A percentile compares a stretch with the other conserved stretches of the same genome.
Conservation (phyloP, 2,888 invertebrate genomes). For the Drosophila koepferae region DNA sequence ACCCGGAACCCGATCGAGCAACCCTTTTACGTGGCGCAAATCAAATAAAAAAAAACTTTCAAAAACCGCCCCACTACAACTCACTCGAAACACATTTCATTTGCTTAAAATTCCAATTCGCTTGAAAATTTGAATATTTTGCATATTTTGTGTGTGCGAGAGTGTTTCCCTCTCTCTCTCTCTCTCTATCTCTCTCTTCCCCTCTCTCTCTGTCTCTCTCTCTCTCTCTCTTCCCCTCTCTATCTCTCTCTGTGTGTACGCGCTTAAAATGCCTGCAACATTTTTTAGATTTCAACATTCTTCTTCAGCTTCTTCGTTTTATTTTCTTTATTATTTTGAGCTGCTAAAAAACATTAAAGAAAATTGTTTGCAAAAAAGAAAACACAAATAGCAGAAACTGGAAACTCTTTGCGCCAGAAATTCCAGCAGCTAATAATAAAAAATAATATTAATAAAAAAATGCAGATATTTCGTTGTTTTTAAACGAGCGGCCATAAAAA, state of each 20-base stretch:
- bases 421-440: conserved; percentile 75
- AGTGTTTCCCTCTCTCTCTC: conserved; percentile 10
- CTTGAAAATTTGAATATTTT: conserved; percentile 78
- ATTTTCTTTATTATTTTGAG: conserved; percentile 18
- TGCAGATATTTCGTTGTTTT: conserved; percentile 54
- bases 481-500: conserved; percentile 65
- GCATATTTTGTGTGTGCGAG: conserved; percentile 63
- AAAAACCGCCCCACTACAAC: conserved; percentile 47
- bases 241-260: conserved; percentile 16
- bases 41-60: conserved; percentile 8
- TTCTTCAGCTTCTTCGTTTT: conserved; percentile 2
- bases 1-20: conserved; percentile 17
- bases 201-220: not conserved
- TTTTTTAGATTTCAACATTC: conserved; percentile 57
- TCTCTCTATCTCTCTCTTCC: conserved; percentile 9
- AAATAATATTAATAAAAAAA: conserved; percentile 59
- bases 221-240: not conserved
- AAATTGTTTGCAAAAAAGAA: conserved; percentile 37
- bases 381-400: conserved; percentile 29
- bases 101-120: conserved; percentile 79
- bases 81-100: conserved; percentile 68
- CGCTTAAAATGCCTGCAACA: conserved; percentile 55
- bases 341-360: conserved; percentile 45
- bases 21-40: conserved; percentile 41
- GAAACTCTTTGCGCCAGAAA: conserved; percentile 59